A percentile compares a stretch with the other conserved stretches of the same genome.
Evolutionary conservation across 2,797 vertebrate species (phyloP).

Genomic region (Gouania willdenowi): DNA sequence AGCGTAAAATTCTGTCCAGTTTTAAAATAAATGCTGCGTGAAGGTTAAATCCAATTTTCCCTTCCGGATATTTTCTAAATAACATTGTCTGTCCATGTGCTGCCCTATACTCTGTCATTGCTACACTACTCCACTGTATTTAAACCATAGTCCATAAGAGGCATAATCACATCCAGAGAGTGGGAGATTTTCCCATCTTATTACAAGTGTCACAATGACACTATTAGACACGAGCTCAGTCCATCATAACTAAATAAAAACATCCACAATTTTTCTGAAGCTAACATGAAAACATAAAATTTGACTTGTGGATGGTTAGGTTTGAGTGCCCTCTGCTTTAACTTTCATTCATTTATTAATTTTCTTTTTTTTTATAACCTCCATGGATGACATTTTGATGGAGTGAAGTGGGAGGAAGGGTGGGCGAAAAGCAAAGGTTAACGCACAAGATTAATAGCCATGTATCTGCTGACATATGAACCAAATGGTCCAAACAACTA

Average conservation of each 20-base stretch:
- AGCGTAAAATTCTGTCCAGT: slow-evolving; percentile 8
- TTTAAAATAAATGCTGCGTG: slow-evolving; percentile 16
- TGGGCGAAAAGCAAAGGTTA: slow-evolving; percentile 35
- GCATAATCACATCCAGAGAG: slow-evolving; percentile 9
- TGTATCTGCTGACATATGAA: slow-evolving; percentile 31
- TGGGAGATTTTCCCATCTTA: no score
- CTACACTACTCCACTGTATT: no score
- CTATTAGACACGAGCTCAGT: slow-evolving; percentile 17
- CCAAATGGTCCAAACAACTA: slow-evolving; percentile 17
- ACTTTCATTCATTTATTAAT: slow-evolving; percentile 1
- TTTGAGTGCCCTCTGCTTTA: no score
- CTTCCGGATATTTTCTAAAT: slow-evolving; percentile 15
- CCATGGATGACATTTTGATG: slow-evolving; percentile 12
- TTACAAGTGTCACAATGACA: slow-evolving; percentile 22
- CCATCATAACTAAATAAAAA: no score
- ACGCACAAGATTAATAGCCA: slow-evolving; percentile 38
- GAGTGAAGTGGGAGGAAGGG: slow-evolving; percentile 13
- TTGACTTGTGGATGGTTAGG: no score
- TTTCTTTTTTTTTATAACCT: neutral
- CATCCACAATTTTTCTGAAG: no score
- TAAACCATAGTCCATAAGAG: slow-evolving; percentile 20
- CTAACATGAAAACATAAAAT: no score
- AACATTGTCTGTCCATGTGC: slow-evolving; percentile 11
- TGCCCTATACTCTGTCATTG: slow-evolving; percentile 15
- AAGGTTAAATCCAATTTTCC: slow-evolving; percentile 34